These are phyloP conservation scores for Phaetusa simplex DNA, from an alignment of 2,113 vertebrate species.

Conservation along the genomic window DNA sequence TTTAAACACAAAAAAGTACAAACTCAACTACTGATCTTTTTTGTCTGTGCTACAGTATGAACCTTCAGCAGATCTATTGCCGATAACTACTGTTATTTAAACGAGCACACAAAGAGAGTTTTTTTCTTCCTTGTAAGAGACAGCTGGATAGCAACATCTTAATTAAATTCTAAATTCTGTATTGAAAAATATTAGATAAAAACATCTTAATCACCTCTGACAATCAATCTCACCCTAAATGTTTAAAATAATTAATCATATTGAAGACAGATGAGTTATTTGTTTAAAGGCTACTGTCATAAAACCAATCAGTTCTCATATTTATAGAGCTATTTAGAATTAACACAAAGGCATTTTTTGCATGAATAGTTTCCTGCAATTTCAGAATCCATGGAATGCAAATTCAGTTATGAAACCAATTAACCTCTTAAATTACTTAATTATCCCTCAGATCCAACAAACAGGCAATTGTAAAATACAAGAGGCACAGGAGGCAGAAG, in stretches of 20 bases:
- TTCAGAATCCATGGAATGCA: constrained; percentile 38
- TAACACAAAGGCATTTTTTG: constrained; percentile 44
- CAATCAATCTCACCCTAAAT: not conserved
- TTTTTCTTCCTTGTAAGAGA: not conserved
- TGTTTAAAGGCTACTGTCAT: constrained; percentile 4
- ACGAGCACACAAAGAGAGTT: not conserved
- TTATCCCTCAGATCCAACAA: constrained; percentile 20
- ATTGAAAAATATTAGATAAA: not conserved
- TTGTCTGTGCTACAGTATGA: not conserved
- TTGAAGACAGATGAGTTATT: not conserved
- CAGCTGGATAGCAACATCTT: not conserved
- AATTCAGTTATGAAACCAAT: constrained; percentile 53
- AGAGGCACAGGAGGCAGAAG: not conserved
- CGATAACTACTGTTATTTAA: not conserved
- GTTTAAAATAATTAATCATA: not conserved
- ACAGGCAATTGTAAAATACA: not conserved
- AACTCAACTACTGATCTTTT: not conserved
- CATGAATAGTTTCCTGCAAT: constrained; percentile 35
- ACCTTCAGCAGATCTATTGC: not conserved
- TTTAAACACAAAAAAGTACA: not conserved
- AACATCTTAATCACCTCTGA: not conserved
- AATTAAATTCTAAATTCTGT: not conserved
- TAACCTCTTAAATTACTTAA: constrained; percentile 46
- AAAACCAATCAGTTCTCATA: not conserved
- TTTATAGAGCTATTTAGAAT: constrained; percentile 35